phyloP scores from a whole-genome alignment of 1,140 invertebrate genomes.

The Aphis craccivora region DNA sequence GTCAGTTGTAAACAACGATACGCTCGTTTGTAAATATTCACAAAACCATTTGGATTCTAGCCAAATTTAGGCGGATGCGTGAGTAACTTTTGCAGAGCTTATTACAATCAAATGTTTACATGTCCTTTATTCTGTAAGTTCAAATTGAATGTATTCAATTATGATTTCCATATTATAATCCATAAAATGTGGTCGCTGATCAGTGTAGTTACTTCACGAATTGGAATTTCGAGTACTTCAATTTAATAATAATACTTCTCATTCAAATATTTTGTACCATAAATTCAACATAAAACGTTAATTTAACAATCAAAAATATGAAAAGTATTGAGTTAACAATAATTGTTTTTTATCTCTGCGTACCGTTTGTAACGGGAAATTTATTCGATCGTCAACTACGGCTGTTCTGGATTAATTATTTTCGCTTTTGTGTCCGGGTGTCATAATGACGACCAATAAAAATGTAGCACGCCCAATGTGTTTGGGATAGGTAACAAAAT shows the following conservation, averaged over 20 bases:
- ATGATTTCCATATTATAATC: not conserved
- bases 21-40: constrained; percentile 27
- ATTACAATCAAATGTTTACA: constrained; percentile 47
- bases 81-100: not conserved
- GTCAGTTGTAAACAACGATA: constrained; percentile 48
- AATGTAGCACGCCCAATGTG: not conserved
- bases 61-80: constrained; percentile 26
- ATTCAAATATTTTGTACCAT: not conserved
- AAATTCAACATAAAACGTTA: not conserved
- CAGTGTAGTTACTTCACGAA: not conserved
- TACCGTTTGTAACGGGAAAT: not conserved
- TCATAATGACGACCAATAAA: constrained; percentile 44
- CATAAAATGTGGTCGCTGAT: not conserved
- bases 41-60: constrained; percentile 17
- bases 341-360: not conserved
- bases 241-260: not conserved
- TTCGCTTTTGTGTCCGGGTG: constrained; percentile 18
- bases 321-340: not conserved
- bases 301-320: constrained; percentile 8
- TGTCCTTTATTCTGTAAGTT: not conserved
- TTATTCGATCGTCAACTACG: constrained; percentile 1
- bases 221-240: not conserved
- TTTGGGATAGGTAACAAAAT: constrained; percentile 42
- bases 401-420: constrained; percentile 38
- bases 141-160: not conserved